phyloP scores from a whole-genome alignment of 2,113 vertebrate genomes.

The Hyla sarda region DNA sequence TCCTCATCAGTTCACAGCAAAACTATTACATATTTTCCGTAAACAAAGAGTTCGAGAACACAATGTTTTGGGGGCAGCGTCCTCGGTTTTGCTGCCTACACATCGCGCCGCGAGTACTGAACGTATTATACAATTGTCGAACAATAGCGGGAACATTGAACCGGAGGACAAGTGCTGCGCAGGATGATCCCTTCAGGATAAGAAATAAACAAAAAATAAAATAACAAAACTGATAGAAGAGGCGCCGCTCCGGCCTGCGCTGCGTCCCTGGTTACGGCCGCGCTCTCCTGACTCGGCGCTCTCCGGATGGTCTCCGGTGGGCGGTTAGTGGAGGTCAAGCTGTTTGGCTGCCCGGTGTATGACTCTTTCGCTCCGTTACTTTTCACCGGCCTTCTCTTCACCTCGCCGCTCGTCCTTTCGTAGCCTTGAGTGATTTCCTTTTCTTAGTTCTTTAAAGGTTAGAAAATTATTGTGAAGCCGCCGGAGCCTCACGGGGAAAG shows the following conservation, averaged over 20 bases:
- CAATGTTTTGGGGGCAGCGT: background rate
- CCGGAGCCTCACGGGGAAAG: background rate
- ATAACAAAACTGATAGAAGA: no score
- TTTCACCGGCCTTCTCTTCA: background rate
- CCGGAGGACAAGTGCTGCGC: background rate
- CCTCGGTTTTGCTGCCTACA: background rate
- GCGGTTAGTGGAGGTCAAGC: conserved; percentile 17
- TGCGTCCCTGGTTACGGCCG: no score
- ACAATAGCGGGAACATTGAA: background rate
- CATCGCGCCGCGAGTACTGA: background rate
- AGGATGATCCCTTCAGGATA: no score
- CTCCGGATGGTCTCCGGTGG: background rate
- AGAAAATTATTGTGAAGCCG: background rate
- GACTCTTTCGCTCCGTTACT: background rate
- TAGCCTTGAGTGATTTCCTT: conserved; percentile 20
- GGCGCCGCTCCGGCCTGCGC: no score
- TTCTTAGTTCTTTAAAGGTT: conserved; percentile 5
- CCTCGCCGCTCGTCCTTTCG: background rate
- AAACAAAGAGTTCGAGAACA: background rate
- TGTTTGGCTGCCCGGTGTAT: background rate
- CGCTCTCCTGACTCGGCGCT: no score
- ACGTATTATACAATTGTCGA: background rate
- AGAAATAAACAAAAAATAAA: no score
- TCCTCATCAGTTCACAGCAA: background rate
- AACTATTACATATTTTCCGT: background rate